Evolutionary conservation across 2,113 vertebrate species (phyloP).

Genomic region (Aldabrachelys gigantea): DNA sequence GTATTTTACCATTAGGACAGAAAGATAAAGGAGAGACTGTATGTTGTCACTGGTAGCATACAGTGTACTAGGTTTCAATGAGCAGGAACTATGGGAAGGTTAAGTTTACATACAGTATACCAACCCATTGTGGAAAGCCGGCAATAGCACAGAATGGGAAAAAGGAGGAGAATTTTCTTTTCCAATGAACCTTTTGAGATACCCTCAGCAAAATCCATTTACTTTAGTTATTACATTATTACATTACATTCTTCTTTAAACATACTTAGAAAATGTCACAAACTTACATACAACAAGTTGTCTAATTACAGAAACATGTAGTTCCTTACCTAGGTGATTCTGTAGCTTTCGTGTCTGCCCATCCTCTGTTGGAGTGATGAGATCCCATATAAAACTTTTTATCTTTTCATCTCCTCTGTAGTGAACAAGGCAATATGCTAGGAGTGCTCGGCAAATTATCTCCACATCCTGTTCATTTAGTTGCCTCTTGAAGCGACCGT

Average conservation of each 20-base stretch:
- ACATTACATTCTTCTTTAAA: not conserved
- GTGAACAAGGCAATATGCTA: conserved; percentile 96
- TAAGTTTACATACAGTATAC: not conserved
- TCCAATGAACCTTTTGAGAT: not conserved
- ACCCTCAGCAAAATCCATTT: not conserved
- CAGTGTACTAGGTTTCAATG: accelerated
- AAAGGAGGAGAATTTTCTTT: not conserved
- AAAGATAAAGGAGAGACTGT: not conserved
- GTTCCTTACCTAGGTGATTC: conserved; percentile 90
- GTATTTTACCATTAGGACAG: not conserved
- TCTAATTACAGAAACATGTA: accelerated
- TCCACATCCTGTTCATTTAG: conserved; percentile 96
- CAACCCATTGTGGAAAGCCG: not conserved
- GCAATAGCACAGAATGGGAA: not conserved
- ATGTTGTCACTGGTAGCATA: not conserved
- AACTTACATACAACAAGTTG: accelerated
- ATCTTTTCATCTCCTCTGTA: conserved; percentile 99
- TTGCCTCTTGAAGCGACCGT: conserved; percentile 97
- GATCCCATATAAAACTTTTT: conserved; percentile 99
- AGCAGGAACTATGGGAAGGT: not conserved
- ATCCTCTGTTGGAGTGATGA: conserved; percentile 95
- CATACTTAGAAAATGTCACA: not conserved
- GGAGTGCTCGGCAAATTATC: conserved; percentile 92
- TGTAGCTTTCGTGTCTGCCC: conserved; percentile 94
- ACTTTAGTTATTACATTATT: not conserved